Evolutionary conservation across 2,113 vertebrate genomes (phyloP).

Genomic region (Tauraco erythrolophus): DNA sequence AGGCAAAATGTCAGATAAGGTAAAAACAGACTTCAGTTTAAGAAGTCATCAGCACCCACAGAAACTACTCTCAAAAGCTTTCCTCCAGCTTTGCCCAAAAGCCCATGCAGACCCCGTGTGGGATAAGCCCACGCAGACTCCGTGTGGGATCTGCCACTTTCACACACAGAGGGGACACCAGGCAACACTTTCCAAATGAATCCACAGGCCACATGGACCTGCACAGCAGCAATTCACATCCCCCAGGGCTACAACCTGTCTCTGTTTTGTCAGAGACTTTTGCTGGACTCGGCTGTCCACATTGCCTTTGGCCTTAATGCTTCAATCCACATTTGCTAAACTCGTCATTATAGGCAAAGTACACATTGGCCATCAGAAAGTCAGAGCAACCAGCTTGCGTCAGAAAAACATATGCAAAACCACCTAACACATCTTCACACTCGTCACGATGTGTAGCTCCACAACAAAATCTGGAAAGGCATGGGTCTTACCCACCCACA

Average conservation of each 20-base stretch:
- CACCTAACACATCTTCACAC: fast-evolving
- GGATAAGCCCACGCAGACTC: neutral
- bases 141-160: neutral
- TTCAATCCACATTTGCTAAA: neutral
- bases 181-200: neutral
- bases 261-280: neutral
- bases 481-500: fast-evolving
- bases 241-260: neutral
- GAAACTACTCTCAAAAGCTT: neutral
- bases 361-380: neutral
- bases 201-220: fast-evolving
- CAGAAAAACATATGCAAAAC: neutral
- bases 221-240: neutral
- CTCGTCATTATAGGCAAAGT: neutral
- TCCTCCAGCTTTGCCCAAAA: neutral
- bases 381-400: neutral
- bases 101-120: neutral
- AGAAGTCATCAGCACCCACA: neutral
- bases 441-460: fast-evolving
- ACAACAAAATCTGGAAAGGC: neutral
- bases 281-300: neutral
- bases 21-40: neutral
- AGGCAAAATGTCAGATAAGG: neutral
- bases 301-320: neutral
- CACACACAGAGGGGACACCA: neutral